A percentile compares a stretch with the other conserved stretches of the same genome.
Conservation (phyloP, 2,113 vertebrate species). For the Mugil cephalus region DNA sequence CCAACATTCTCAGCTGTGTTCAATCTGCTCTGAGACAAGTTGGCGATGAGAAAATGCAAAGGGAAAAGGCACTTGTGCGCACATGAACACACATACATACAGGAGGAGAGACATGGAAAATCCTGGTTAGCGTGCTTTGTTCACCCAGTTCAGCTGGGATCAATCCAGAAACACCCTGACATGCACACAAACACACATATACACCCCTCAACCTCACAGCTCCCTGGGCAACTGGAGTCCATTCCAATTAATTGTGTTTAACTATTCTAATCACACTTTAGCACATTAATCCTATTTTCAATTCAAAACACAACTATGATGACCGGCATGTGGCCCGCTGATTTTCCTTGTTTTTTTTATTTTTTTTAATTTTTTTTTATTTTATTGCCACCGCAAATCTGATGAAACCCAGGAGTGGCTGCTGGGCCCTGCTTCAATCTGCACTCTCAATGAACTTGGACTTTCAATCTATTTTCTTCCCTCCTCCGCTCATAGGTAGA, state of each 20-base stretch:
- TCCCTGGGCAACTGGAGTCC: slow-evolving; percentile 91
- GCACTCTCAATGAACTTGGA: slow-evolving; percentile 98
- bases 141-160: slow-evolving; percentile 91
- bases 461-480: slow-evolving; percentile 78
- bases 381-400: slow-evolving; percentile 96
- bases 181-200: slow-evolving; percentile 39
- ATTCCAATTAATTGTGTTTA: slow-evolving; percentile 99
- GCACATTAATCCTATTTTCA: slow-evolving; percentile 99
- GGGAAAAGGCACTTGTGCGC: slow-evolving; percentile 74
- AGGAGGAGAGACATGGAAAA: slow-evolving; percentile 87
- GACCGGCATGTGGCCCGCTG: slow-evolving; percentile 87
- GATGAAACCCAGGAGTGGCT: slow-evolving; percentile 93
- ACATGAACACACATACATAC: slow-evolving; percentile 49
- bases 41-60: slow-evolving; percentile 96
- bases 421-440: slow-evolving; percentile 87
- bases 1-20: slow-evolving; percentile 99
- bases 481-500: slow-evolving; percentile 69
- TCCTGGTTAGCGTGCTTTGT: slow-evolving; percentile 91
- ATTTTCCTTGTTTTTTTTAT: slow-evolving; percentile 44
- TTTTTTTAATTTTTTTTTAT: slow-evolving; percentile 81
- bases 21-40: slow-evolving; percentile 99
- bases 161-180: slow-evolving; percentile 86
- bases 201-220: slow-evolving; percentile 44
- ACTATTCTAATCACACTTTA: slow-evolving; percentile 99
- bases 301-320: slow-evolving; percentile 95